Conservation (phyloP, 37 sponge, comb jelly and placozoan species). For the Axinella damicornis region DNA sequence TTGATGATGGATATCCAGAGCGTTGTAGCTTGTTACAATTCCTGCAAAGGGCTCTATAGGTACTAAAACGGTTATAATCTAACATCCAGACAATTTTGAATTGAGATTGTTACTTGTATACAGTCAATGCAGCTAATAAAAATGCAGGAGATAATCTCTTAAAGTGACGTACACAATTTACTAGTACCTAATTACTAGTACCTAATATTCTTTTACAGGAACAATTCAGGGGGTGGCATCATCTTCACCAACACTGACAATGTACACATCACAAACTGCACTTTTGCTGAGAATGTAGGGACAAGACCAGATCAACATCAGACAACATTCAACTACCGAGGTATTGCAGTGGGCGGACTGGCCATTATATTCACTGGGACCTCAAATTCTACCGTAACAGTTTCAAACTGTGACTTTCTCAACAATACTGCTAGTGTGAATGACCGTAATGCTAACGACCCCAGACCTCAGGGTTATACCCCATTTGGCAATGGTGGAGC, state of each 20-base stretch:
- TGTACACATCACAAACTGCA: background rate
- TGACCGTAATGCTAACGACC: background rate
- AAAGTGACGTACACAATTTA: too few species aligned
- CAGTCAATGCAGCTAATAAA: too few species aligned
- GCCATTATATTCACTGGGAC: too few species aligned
- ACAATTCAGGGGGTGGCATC: background rate
- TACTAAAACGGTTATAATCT: too few species aligned
- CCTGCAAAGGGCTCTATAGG: too few species aligned
- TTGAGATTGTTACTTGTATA: too few species aligned
- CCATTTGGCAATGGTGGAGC: constrained; percentile 71
- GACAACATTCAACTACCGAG: background rate
- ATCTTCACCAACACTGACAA: background rate
- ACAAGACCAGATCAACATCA: background rate
- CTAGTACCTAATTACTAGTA: too few species aligned
- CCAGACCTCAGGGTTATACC: constrained; percentile 3
- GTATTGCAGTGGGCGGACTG: background rate
- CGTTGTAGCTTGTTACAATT: too few species aligned
- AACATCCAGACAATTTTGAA: too few species aligned
- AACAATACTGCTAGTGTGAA: constrained; percentile 23
- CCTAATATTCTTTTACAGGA: background rate
- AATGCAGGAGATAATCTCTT: too few species aligned
- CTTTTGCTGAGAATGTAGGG: constrained; percentile 4
- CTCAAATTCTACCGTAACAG: background rate
- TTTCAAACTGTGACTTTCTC: constrained; percentile 16
- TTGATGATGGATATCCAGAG: too few species aligned